Evolutionary conservation across 2,113 vertebrate species (phyloP), one percentile per base, ranked within the genome.

Genomic region (Coptodon bakossiorum): DNA sequence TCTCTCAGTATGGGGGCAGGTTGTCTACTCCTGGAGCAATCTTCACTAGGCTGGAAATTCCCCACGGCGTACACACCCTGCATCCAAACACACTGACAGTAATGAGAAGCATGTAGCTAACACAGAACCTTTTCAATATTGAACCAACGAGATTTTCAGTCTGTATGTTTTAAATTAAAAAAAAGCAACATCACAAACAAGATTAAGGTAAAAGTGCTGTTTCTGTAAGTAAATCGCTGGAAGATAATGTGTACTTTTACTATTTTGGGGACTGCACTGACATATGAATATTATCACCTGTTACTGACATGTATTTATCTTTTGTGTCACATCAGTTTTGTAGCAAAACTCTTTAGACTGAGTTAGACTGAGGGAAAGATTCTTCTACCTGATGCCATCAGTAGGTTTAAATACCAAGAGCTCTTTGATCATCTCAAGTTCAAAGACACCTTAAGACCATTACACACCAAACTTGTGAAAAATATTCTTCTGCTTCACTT

Each of bases 61-160:
- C 98, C 97, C 92, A 98, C 98, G 10, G 98, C 98, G 59, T 98
- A 99, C 11, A 98, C 94, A 53, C 98, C 98, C 98, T 99, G 86
- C 34, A 93, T 29, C 59, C 3, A 83, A n/a, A 66, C 57, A 86
- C 57, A 89, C 79, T 81, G 14, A 78, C n/a, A 80, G 27, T 31
- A 5, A 81, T 17, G 27, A 40, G 16, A 27, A 17, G 4, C 13
- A 79, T 56, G 43, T 1, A 50, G 34, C 29, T 68, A 48, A 71
- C 9, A 34, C 43, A 76, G 10, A 24, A 38, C 27, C 24, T 10
- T 38, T 52, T 76, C 1, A 50, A 76, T 31, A 12, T 19, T 29
- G 40, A 11, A 29, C 71, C 14, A 45, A 48, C 9, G 5, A 73
- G 22, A 1, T 19, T 31, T 48, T 5, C 68, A 76, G 68, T 29